Percentiles rank a stretch among this genome's conserved stretches.
Evolutionary conservation across 2,113 vertebrate species (phyloP).

Genomic region (Conger conger): DNA sequence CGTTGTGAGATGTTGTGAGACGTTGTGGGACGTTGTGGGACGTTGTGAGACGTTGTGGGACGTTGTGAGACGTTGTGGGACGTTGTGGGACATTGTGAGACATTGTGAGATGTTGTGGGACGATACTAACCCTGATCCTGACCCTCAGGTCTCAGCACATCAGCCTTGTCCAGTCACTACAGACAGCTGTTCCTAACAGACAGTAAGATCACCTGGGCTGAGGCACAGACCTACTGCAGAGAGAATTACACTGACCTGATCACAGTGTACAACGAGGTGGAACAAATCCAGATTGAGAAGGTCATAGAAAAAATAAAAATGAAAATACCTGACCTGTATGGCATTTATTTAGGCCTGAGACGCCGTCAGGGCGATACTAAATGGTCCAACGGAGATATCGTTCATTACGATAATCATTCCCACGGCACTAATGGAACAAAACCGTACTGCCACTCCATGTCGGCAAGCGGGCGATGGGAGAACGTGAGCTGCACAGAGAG

Average conservation of each 20-base stretch:
- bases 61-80: too few species aligned
- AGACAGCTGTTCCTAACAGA: not conserved
- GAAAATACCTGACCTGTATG: too few species aligned
- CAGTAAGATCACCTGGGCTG: not conserved
- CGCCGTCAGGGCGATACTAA: fast-evolving
- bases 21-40: too few species aligned
- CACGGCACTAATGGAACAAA: fast-evolving
- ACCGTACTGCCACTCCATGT: slow-evolving; percentile 18
- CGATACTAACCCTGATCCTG: too few species aligned
- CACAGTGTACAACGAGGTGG: slow-evolving; percentile 46
- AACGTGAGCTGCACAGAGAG: not conserved
- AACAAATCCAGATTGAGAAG: not conserved
- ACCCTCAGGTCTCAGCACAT: not conserved
- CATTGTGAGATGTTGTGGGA: too few species aligned
- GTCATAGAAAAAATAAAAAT: too few species aligned
- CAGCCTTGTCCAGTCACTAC: not conserved
- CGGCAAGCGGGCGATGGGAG: slow-evolving; percentile 10
- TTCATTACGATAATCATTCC: fast-evolving
- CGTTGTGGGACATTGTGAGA: too few species aligned
- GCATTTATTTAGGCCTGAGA: slow-evolving; percentile 31
- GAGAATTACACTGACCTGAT: fast-evolving
- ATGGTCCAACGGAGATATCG: slow-evolving; percentile 43
- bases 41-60: too few species aligned
- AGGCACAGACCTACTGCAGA: not conserved
- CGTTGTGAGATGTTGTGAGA: too few species aligned